Evolutionary conservation across 2,113 vertebrate species (phyloP).

Genomic region (Plecotus auritus): DNA sequence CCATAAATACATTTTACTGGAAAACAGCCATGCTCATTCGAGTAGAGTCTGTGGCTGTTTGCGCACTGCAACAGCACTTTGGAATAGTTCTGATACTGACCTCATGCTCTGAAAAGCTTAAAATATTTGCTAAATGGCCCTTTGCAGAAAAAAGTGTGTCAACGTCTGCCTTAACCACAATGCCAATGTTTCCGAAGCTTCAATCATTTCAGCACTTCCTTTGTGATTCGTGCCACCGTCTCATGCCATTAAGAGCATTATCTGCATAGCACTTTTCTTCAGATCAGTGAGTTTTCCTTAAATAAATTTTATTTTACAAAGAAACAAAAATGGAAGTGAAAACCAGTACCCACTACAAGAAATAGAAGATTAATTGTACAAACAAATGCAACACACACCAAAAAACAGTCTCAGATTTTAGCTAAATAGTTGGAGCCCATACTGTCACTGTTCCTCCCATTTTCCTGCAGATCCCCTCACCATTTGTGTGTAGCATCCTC

Average conservation of each 20-base stretch:
- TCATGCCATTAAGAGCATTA: conserved; percentile 22
- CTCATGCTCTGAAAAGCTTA: not conserved
- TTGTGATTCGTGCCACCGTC: not conserved
- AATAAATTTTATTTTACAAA: conserved; percentile 31
- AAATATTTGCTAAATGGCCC: not conserved
- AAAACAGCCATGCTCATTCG: not conserved
- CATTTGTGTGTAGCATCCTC: not conserved
- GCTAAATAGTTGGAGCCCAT: not conserved
- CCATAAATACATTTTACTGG: not conserved
- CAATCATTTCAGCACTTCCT: not conserved
- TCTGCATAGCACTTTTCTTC: conserved; percentile 4
- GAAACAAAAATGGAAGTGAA: conserved; percentile 7
- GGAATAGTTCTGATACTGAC: not conserved
- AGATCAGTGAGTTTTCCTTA: conserved; percentile 49
- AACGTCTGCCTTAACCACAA: not conserved
- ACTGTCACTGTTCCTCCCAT: not conserved
- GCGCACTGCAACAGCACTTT: not conserved
- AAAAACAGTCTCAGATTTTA: not conserved
- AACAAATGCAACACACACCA: not conserved
- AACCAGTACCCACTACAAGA: not conserved
- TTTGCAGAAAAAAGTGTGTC: not conserved
- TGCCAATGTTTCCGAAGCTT: not conserved
- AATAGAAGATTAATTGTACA: not conserved
- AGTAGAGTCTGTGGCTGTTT: not conserved
- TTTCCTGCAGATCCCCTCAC: not conserved